phyloP scores from a whole-genome alignment of 2,797 vertebrate genomes.

The Pangasius djambal region DNA sequence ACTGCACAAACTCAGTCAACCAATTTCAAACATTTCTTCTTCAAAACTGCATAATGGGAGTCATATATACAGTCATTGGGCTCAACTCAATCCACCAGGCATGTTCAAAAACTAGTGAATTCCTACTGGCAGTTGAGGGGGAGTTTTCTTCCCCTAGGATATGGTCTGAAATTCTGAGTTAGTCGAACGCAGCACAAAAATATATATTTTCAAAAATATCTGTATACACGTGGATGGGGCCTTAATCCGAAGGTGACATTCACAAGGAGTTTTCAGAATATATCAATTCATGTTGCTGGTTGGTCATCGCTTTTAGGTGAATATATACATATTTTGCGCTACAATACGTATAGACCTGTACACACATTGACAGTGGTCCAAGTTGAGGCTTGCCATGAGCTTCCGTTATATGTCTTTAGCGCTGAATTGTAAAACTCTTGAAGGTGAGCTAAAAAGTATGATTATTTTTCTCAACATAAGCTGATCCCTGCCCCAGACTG shows the following conservation, averaged over 20 bases:
- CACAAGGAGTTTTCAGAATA: background rate
- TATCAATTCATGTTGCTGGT: background rate
- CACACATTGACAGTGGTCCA: conserved; percentile 10
- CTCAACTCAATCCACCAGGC: background rate
- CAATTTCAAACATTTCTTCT: background rate
- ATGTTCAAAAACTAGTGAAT: background rate
- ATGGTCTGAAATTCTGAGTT: background rate
- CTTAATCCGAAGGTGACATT: background rate
- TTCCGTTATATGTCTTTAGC: background rate
- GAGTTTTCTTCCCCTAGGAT: background rate
- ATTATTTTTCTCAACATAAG: background rate
- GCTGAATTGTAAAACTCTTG: background rate
- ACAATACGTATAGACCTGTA: conserved; percentile 1
- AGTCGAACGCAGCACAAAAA: background rate
- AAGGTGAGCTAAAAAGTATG: background rate
- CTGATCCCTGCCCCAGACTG: background rate
- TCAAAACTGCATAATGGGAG: background rate
- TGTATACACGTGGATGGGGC: background rate
- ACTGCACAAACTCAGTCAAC: background rate
- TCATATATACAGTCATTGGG: background rate
- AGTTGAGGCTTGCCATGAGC: conserved; percentile 10
- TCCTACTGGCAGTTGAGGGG: too few relatives aligned
- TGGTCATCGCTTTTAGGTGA: background rate
- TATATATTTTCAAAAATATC: background rate
- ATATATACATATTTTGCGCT: background rate